Evolutionary conservation across 2,888 invertebrate species (phyloP).

Genomic region (Philaethria dido): DNA sequence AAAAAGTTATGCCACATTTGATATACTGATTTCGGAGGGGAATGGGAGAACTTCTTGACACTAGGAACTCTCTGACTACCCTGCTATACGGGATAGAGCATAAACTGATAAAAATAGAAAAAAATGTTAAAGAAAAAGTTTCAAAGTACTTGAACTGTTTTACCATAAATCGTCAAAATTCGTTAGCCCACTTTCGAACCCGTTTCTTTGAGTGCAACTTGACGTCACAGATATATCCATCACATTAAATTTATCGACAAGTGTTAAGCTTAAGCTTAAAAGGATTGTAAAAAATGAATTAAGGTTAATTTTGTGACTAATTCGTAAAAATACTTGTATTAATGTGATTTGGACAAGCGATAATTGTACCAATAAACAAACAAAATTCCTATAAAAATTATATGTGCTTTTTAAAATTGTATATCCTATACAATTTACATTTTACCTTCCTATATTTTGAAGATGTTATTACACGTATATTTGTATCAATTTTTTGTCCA

Average conservation of each 20-base stretch:
- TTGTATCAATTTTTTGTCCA: too few species aligned
- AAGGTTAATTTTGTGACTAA: background rate
- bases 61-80: too few species aligned
- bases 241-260: slow-evolving; percentile 24
- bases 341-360: background rate
- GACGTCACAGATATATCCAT: slow-evolving; percentile 25
- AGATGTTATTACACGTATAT: too few species aligned
- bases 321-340: background rate
- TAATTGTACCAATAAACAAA: slow-evolving; percentile 2
- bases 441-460: too few species aligned
- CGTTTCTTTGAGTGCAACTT: slow-evolving; percentile 15
- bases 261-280: background rate
- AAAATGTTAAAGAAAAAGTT: background rate
- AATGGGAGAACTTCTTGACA: too few species aligned
- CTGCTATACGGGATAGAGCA: too few species aligned
- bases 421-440: too few species aligned
- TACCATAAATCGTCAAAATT: slow-evolving; percentile 19
- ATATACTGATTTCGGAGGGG: too few species aligned
- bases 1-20: too few species aligned
- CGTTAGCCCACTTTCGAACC: slow-evolving; percentile 26
- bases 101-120: too few species aligned
- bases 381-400: too few species aligned
- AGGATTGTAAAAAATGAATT: background rate
- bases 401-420: too few species aligned
- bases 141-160: slow-evolving; percentile 13